Base-by-base conservation (phyloP, 2,797 vertebrate genomes). In the Anniella stebbinsi region DNA sequence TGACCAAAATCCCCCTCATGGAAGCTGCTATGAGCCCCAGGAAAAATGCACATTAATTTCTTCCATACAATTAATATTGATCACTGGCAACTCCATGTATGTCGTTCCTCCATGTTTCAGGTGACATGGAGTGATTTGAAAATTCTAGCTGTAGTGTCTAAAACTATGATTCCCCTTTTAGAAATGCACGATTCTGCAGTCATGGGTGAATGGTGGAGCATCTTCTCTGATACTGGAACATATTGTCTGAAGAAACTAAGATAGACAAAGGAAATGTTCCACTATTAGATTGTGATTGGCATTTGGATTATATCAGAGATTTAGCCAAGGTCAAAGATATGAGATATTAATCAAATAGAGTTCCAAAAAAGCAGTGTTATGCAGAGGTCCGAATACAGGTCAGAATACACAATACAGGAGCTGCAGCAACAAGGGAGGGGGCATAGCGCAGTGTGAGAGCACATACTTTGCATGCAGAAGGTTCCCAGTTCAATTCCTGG, bases 171-270 rank as follows among this genome's bases (percentile, higher is more conserved):
- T 57, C 33, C 25, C 41, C 33, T 57, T 73, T 73, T 36, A 86
- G 13, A 38, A 25, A 60, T 75, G 15, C 41, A 75, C 0, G 10
- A 60, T n/a, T 51, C 51, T 80, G 21, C 18, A 21, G 3, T 23
- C 33, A 57, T 60, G n/a, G n/a, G n/a, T n/a, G n/a, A n/a, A n/a
- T n/a, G n/a, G 84, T 93, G 88, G 72, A 81, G 93, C 17, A 3
- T 93, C 69, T 91, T 92, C 57, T 51, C 57, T 92, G 76, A 38
- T 63, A 87, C 17, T 87, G 60, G 11, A 87, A 87, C 89, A 83
- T n/a, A 51, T 94, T 94, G 82, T 77, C 1, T 15, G 12, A 28
- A 87, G 38, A n/a, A 85, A n/a, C 80, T 87, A 41, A 93, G 66
- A 17, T 30, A 82, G 6, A 11, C 15, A 41, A 5, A 2, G 60